phyloP scores from a whole-genome alignment of 2,888 invertebrate species.

The Eupithecia centaureata region DNA sequence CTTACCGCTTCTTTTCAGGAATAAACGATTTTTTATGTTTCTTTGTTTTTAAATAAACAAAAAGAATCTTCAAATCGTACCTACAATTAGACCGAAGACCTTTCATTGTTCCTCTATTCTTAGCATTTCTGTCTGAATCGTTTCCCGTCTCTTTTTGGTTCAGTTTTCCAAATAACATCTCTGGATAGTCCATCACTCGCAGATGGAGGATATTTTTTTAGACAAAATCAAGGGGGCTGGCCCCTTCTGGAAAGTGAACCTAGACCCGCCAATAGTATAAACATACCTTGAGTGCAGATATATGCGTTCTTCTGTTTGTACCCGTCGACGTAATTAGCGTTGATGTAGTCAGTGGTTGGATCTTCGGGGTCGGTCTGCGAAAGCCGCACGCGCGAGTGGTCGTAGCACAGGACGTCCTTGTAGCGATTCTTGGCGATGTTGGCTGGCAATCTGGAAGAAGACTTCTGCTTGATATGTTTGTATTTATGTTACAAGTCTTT shows the following conservation, averaged over 20 bases:
- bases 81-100: not conserved
- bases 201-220: too few species aligned
- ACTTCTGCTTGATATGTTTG: not conserved
- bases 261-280: too few species aligned
- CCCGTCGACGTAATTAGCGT: slow-evolving; percentile 99
- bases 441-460: slow-evolving; percentile 65
- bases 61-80: not conserved
- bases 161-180: too few species aligned
- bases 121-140: too few species aligned
- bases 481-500: too few species aligned
- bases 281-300: slow-evolving; percentile 97
- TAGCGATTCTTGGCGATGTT: slow-evolving; percentile 95
- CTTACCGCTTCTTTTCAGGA: not conserved
- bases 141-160: too few species aligned
- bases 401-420: slow-evolving; percentile 98
- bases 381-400: slow-evolving; percentile 95
- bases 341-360: slow-evolving; percentile 95
- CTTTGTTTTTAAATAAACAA: not conserved
- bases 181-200: too few species aligned
- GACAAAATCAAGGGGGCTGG: not conserved
- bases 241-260: too few species aligned
- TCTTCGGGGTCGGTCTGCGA: slow-evolving; percentile 89
- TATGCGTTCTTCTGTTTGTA: slow-evolving; percentile 99
- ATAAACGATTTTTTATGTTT: not conserved
- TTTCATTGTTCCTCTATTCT: too few species aligned